Evolutionary conservation across 2,888 invertebrate genomes (phyloP).

Genomic region (Gymnoscelis rufifasciata): DNA sequence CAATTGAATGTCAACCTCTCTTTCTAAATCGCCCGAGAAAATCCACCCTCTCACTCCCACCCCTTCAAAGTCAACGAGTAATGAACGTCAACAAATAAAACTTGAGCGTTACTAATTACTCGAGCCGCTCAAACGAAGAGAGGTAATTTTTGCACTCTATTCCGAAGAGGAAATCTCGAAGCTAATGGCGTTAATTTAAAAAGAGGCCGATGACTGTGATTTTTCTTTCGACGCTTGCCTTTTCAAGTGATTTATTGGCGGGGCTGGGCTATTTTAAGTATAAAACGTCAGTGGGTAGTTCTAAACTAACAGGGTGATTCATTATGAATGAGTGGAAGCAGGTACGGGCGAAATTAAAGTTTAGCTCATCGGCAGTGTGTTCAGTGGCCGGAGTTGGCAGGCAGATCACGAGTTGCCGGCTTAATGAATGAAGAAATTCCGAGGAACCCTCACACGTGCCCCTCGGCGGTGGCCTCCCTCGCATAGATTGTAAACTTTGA

Average conservation of each 20-base stretch:
- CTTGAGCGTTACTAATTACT: constrained; percentile 79
- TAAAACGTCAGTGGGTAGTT: constrained; percentile 60
- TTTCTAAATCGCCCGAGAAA: constrained; percentile 49
- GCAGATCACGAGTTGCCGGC: constrained; percentile 64
- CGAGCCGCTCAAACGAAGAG: constrained; percentile 65
- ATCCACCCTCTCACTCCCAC: constrained; percentile 45
- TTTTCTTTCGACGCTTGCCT: constrained; percentile 63
- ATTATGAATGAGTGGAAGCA: constrained; percentile 63
- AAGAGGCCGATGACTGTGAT: constrained; percentile 74
- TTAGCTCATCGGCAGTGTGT: constrained; percentile 60
- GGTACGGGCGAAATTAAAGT: constrained; percentile 73
- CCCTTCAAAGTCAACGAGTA: constrained; percentile 69
- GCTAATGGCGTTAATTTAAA: constrained; percentile 79
- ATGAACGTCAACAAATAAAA: constrained; percentile 80
- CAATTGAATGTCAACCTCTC: constrained; percentile 56
- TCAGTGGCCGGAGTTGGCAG: constrained; percentile 57
- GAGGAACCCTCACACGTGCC: constrained; percentile 56
- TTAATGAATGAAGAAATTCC: constrained; percentile 77
- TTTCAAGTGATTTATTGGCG: constrained; percentile 66
- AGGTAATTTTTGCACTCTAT: constrained; percentile 77
- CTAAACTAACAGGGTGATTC: constrained; percentile 64
- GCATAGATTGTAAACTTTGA: constrained; percentile 56
- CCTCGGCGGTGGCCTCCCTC: constrained; percentile 43
- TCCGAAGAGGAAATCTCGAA: constrained; percentile 71
- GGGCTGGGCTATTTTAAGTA: constrained; percentile 39